Evolutionary conservation across 1,140 invertebrate species (phyloP), one percentile per base, ranked within the genome.

Genomic region (Physella acuta): DNA sequence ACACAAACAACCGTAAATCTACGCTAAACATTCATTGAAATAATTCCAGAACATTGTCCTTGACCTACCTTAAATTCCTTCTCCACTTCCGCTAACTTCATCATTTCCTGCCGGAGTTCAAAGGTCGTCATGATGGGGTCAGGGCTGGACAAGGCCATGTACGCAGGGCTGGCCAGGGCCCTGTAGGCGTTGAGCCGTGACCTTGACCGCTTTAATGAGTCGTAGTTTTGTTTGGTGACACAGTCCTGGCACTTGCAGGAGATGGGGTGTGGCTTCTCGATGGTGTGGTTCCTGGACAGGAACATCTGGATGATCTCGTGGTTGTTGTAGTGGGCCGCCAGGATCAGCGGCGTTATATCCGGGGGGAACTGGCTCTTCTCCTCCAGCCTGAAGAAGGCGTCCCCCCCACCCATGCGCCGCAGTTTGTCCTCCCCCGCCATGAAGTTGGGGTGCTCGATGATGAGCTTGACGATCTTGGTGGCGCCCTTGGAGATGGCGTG

Each of bases 51-150:
- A n/a, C n/a, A n/a, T n/a, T n/a, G n/a, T n/a, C n/a, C n/a, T n/a
- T n/a, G 5, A 70, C 71, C 75, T 73, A 80, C 82, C 80, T 88
- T 86, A 73, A 89, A 89, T 73, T 90, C 89, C 33, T 85, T 86
- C 64, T 89, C 86, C 44, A 87, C 78, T 70, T 82, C 79, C 2
- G 80, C 78, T 33, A 83, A 63, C 69, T 83, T 81, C 78, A 80
- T 82, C 63, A 91, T 82, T 73, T 91, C 89, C 26, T 83, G 75
- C 8, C 87, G 84, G 20, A 92, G 83, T 71, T 86, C 80, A 77
- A 92, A 91, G 0, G 89, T 88, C 17, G 86, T 85, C 64, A 91
- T 84, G 58, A 92, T 89, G 0, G 90, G 91, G 82, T 92, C 90
- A 11, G 87, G 80, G 0, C 88, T 87, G 0, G 88, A 88, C 68